These are phyloP conservation scores for Alcedo quadribrachys DNA, from an alignment of 2,797 vertebrate genomes.

Conservation along the genomic window DNA sequence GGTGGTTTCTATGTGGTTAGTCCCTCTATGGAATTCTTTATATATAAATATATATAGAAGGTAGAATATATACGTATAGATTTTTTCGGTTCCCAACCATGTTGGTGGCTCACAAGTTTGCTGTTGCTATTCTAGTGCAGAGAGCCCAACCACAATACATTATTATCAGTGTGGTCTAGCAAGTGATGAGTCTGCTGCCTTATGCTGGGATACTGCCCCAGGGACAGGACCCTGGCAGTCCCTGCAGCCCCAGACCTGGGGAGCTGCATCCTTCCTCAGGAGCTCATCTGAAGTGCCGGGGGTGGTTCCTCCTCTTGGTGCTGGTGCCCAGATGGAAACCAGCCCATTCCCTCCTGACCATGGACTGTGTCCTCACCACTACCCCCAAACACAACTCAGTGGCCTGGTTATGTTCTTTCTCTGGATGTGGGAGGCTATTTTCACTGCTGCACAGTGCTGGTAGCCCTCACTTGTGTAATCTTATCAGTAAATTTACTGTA, in stretches of 20 bases:
- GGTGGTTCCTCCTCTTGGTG: neutral
- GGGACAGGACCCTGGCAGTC: neutral
- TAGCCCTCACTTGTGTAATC: neutral
- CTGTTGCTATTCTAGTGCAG: neutral
- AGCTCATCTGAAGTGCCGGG: neutral
- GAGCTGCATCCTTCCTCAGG: neutral
- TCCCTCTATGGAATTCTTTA: neutral
- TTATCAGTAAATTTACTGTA: neutral
- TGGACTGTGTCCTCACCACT: rapidly evolving
- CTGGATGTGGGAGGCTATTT: neutral
- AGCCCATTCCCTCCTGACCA: neutral
- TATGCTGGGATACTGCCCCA: neutral
- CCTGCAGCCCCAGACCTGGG: neutral
- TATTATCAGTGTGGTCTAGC: neutral
- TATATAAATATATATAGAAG: neutral
- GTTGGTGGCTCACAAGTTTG: neutral
- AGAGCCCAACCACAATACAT: neutral
- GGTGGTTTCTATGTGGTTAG: neutral
- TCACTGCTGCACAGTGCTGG: neutral
- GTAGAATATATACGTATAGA: neutral
- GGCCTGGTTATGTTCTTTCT: neutral
- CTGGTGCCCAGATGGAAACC: neutral
- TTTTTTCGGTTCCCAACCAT: neutral
- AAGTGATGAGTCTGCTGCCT: neutral
- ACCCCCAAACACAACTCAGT: neutral